These are phyloP conservation scores for Embidobia sp. DNA, from an alignment of 2,888 invertebrate species.

Conservation along the genomic window DNA sequence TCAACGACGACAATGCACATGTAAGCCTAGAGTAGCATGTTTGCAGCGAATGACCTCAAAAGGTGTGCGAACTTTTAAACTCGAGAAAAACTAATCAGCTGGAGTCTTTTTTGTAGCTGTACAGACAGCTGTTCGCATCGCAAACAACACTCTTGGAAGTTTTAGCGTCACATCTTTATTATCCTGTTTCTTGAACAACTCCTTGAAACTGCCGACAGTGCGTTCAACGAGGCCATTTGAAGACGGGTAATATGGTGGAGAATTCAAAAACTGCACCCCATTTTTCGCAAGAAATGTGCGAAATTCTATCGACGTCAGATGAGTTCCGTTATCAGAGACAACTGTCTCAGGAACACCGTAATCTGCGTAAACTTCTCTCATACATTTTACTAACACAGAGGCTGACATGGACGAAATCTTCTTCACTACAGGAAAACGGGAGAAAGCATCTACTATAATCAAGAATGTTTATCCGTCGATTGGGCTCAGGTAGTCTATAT, in stretches of 20 bases:
- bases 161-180: background rate
- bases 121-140: background rate
- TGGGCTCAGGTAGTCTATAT: constrained; percentile 14
- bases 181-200: background rate
- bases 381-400: background rate
- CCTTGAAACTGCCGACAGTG: constrained; percentile 3
- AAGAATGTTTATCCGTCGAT: constrained; percentile 8
- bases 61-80: background rate
- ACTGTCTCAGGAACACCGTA: background rate
- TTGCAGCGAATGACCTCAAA: background rate
- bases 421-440: constrained; percentile 1
- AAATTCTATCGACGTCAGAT: constrained; percentile 1
- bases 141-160: constrained; percentile 11
- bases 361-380: constrained; percentile 2
- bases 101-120: background rate
- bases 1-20: too few relatives aligned
- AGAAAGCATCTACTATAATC: constrained; percentile 4
- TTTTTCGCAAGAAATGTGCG: constrained; percentile 2
- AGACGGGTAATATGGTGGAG: constrained; percentile 1
- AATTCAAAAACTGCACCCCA: background rate
- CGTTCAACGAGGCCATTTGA: constrained; percentile 10
- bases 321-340: constrained; percentile 6
- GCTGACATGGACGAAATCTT: background rate
- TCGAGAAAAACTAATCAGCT: background rate
- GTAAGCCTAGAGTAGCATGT: background rate